Base-by-base conservation (phyloP, 2,797 vertebrate genomes). In the Champsocephalus esox region DNA sequence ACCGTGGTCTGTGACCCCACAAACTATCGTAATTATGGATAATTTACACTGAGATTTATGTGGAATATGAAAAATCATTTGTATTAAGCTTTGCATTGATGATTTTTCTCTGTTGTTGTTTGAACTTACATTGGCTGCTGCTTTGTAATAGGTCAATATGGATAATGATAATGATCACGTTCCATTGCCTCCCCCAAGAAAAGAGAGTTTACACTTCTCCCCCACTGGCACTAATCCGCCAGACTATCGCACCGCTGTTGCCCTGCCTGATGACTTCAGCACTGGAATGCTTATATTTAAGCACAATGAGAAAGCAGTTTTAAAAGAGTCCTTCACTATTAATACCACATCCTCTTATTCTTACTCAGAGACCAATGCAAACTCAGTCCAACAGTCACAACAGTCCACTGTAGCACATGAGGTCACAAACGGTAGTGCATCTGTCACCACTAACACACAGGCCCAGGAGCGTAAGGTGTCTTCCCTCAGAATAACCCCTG, bases 381-480 rank as follows among this genome's bases (percentile, higher is more conserved):
- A 94, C 75, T 19, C 83, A 4, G 71, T 77, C 68, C 89, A 83
- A 69, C 63, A 81, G 77, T 69, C 59, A 63, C 44, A 86, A 86
- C 75, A 80, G 89, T 77, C 88, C 91, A 68, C 92, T 67, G 79
- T 89, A 89, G 9, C 44, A 6, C 82, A 83, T 38, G 56, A 84
- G 43, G 48, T 38, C 4, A 68, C 48, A 66, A 75, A 63, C 38
- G 16, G 24, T 12, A 74, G 28, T 55, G 41, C 66, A 54, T 73
- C 78, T 56, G 48, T 80, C 74, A 74, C 80, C 57, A 79, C 92
- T 86, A 95, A 94, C 68, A 89, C 66, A 45, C 94, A 95, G 17
- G 86, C 92, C 77, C 95, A 94, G 66, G 95, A 95, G 73, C 95
- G 96, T 75, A 97, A 94, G 87, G 90, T 97, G 72, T 97, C 97